Conservation (phyloP, 2,888 invertebrate species). For the Calliopum simillimum region DNA sequence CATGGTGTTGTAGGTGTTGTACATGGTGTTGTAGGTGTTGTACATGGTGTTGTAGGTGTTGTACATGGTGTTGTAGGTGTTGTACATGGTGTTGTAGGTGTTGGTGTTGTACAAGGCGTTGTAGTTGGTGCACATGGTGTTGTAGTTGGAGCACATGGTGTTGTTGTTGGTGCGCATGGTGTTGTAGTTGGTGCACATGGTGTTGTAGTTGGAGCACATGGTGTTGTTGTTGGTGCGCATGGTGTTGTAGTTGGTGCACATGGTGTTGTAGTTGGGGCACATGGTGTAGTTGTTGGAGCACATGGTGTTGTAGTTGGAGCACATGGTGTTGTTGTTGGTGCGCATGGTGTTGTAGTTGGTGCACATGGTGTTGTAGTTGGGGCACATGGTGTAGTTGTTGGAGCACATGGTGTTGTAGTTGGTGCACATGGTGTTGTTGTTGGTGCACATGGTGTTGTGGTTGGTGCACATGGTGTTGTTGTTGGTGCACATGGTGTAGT, state of each 20-base stretch:
- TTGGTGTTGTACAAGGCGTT: slow-evolving; percentile 13
- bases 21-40: slow-evolving; percentile 32
- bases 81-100: slow-evolving; percentile 20
- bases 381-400: neutral
- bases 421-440: slow-evolving; percentile 18
- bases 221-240: neutral
- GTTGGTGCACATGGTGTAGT: slow-evolving; percentile 35
- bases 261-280: slow-evolving; percentile 23
- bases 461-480: slow-evolving; percentile 24
- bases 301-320: neutral
- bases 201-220: slow-evolving; percentile 3
- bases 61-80: slow-evolving; percentile 33
- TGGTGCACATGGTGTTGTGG: slow-evolving; percentile 35
- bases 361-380: neutral
- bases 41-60: slow-evolving; percentile 35
- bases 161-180: neutral
- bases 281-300: neutral
- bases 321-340: slow-evolving; percentile 40
- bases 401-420: slow-evolving; percentile 24
- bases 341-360: slow-evolving; percentile 17
- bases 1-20: slow-evolving; percentile 27
- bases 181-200: neutral
- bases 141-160: slow-evolving; percentile 33
- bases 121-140: slow-evolving; percentile 25
- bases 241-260: slow-evolving; percentile 17